These are phyloP conservation scores for Glossophaga mutica DNA, from an alignment of 2,797 vertebrate species.

Conservation along the genomic window DNA sequence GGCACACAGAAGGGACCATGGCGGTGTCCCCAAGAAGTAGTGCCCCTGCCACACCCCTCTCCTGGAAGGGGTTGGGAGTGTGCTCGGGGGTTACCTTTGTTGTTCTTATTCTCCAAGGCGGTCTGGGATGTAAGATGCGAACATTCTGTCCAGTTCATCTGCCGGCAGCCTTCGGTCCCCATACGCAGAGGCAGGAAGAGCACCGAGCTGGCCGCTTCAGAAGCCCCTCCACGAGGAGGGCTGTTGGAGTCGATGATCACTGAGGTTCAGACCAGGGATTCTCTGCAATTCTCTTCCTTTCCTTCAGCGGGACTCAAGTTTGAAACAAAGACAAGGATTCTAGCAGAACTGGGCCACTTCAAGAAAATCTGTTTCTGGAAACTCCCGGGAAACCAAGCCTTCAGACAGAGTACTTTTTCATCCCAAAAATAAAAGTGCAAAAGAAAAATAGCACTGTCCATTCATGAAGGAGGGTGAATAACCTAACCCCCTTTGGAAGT, in stretches of 20 bases:
- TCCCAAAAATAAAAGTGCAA: not conserved
- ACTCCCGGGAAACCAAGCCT: constrained; percentile 32
- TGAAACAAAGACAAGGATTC: constrained; percentile 1
- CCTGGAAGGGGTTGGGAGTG: not conserved
- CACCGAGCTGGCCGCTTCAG: too few species aligned
- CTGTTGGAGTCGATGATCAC: not conserved
- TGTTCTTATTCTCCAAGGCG: not conserved
- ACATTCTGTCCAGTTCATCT: not conserved
- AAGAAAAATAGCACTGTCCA: not conserved
- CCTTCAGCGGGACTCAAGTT: not conserved
- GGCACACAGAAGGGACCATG: fast-evolving
- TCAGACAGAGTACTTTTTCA: not conserved
- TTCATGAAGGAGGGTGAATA: not conserved
- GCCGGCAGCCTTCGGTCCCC: too few species aligned
- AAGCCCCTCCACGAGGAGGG: not conserved
- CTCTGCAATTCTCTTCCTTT: not conserved
- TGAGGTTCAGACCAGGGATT: not conserved
- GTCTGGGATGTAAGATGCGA: not conserved
- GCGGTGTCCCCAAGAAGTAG: not conserved
- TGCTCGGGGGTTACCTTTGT: not conserved
- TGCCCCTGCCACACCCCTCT: not conserved
- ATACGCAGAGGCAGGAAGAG: not conserved
- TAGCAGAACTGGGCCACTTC: not conserved
- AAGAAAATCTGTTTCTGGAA: constrained; percentile 42
- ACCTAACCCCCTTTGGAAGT: not conserved